Conservation (phyloP, 2,113 vertebrate genomes). For the Elephantulus edwardii region DNA sequence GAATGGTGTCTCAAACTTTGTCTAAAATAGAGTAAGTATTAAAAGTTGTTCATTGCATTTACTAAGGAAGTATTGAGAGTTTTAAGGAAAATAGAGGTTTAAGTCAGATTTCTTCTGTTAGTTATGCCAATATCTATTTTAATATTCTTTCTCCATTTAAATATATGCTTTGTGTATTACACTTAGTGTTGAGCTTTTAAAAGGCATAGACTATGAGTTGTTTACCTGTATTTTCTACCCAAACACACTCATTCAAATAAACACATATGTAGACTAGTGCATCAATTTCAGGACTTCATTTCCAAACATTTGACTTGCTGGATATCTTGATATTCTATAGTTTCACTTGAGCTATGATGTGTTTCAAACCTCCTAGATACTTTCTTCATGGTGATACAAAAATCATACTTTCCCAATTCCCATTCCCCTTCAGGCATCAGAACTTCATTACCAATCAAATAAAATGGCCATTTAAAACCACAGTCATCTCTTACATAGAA, state of each 20-base stretch:
- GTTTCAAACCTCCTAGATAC: background rate
- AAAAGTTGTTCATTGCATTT: background rate
- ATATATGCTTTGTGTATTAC: background rate
- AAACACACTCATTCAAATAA: background rate
- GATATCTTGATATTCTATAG: background rate
- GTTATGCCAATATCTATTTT: background rate
- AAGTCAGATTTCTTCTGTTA: background rate
- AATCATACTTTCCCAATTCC: background rate
- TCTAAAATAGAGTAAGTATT: background rate
- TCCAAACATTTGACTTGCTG: background rate
- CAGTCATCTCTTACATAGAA: background rate
- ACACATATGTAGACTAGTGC: background rate
- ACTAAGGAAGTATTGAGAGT: background rate
- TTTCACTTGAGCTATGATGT: background rate
- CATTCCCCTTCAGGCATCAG: background rate
- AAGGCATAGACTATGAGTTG: background rate
- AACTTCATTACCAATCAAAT: conserved; percentile 46
- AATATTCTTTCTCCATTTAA: background rate
- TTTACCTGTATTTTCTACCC: background rate
- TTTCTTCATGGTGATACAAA: background rate
- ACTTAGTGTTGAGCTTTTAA: background rate
- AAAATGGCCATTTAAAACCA: conserved; percentile 29
- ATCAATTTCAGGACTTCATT: background rate
- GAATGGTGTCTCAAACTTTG: background rate
- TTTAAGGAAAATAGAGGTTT: background rate